Base-by-base conservation (phyloP, 2,888 invertebrate genomes). In the Andrena chrysosceles region DNA sequence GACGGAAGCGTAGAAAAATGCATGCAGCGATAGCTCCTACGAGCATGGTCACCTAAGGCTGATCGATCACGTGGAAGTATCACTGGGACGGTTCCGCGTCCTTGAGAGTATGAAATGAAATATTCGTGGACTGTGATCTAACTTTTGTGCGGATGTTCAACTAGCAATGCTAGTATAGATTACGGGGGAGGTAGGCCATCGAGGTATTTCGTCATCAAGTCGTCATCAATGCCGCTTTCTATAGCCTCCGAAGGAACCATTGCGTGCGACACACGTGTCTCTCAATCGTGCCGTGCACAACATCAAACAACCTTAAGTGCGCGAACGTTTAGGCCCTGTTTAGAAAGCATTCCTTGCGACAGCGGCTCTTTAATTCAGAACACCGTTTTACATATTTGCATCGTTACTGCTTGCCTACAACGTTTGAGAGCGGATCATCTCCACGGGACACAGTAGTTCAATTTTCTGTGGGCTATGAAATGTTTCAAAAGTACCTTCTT, bases 31-130 rank as follows among this genome's bases (percentile, higher is more conserved):
- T 72, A 56, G 48, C 49, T 64, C 35, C 23, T 59, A 23, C 29
- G 52, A 64, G 52, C 68, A 48, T 68, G 63, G 74, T 60, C 63
- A 49, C 71, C 54, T 42, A 42, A 42, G 62, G 67, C 52, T 85
- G 83, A 90, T 90, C 89, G 88, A 90, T 91, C 83, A 89, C 74
- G 66, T 82, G 81, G 71, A 83, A 81, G 81, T 87, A 87, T 85
- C 87, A 85, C 79, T 85, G 77, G 80, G 77, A 84, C 81, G 62
- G 78, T 86, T 80, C 77, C 63, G 23, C 54, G 88, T 69, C 91
- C 91, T 90, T 90, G 89, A 82, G 60, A 82, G 83, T 82, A 74
- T 73, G 80, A 88, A 90, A 90, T 90, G 77, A 90, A 90, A 90
- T 89, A 90, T 90, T 90, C 76, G 89, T 83, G 69, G 71, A 67